phyloP scores from a whole-genome alignment of 1,140 invertebrate species.

The Lineus longissimus region DNA sequence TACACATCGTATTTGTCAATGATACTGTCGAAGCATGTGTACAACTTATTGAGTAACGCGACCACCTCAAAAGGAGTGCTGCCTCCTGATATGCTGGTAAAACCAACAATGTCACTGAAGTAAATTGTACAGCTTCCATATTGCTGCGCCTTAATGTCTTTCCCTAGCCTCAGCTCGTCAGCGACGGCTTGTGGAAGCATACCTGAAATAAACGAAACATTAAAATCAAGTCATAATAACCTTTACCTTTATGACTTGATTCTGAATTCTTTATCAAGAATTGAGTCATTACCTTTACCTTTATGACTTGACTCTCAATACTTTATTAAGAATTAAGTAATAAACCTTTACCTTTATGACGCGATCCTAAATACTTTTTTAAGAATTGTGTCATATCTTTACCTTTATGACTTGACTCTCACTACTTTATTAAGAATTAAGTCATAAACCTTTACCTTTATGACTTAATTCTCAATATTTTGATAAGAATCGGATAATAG shows the following conservation, averaged over 20 bases:
- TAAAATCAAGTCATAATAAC: not conserved
- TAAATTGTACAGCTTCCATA: conserved; percentile 48
- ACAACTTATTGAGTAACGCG: conserved; percentile 38
- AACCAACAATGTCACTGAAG: conserved; percentile 79
- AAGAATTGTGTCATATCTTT: no score
- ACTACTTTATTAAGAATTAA: no score
- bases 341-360: no score
- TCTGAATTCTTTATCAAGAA: not conserved
- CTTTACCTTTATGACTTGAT: not conserved
- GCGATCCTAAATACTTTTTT: no score
- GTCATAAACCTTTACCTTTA: no score
- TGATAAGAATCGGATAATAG: no score
- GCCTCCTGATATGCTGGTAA: conserved; percentile 71
- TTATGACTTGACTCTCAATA: not conserved
- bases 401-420: no score
- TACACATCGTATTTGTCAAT: conserved; percentile 38
- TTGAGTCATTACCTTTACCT: not conserved
- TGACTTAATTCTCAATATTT: no score
- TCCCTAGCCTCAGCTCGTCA: conserved; percentile 7
- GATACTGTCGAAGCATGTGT: conserved; percentile 32
- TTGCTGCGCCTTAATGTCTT: conserved; percentile 1
- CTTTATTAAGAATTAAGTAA: no score
- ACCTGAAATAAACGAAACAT: not conserved
- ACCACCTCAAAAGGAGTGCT: conserved; percentile 81
- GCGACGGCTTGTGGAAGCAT: conserved; percentile 17